phyloP scores from a whole-genome alignment of 2,113 vertebrate genomes.

The Junco hyemalis region DNA sequence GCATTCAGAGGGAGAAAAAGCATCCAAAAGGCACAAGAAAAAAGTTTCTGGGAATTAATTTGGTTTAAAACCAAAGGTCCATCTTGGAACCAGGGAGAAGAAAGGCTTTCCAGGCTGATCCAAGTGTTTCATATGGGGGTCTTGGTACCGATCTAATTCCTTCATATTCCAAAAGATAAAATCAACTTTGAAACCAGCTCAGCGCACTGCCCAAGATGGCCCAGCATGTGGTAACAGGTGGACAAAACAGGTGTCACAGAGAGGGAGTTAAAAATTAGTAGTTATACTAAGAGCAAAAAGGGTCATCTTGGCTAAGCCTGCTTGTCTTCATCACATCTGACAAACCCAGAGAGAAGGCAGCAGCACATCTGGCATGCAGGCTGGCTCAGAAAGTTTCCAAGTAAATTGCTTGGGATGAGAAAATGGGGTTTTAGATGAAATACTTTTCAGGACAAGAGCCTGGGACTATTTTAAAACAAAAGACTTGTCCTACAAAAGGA shows the following conservation, averaged over 20 bases:
- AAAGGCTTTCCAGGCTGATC: neutral
- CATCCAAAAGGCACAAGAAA: neutral
- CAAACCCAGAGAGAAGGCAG: neutral
- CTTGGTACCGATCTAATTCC: rapidly evolving
- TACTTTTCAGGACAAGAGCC: neutral
- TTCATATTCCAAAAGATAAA: neutral
- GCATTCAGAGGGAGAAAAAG: neutral
- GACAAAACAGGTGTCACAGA: neutral
- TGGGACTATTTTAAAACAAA: neutral
- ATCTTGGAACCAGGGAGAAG: neutral
- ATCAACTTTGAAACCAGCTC: neutral
- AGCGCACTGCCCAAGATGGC: neutral
- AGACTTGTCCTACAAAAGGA: neutral
- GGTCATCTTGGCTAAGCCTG: neutral
- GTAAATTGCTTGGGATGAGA: neutral
- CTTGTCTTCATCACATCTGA: neutral
- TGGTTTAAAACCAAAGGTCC: neutral
- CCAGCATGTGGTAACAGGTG: neutral
- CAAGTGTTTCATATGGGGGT: neutral
- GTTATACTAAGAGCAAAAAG: neutral
- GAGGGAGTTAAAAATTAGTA: neutral
- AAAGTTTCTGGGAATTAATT: neutral
- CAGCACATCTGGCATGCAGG: neutral
- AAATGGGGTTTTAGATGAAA: neutral
- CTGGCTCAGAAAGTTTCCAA: neutral